phyloP scores from a whole-genome alignment of 2,797 vertebrate genomes.

The Phalloptychus januarius region DNA sequence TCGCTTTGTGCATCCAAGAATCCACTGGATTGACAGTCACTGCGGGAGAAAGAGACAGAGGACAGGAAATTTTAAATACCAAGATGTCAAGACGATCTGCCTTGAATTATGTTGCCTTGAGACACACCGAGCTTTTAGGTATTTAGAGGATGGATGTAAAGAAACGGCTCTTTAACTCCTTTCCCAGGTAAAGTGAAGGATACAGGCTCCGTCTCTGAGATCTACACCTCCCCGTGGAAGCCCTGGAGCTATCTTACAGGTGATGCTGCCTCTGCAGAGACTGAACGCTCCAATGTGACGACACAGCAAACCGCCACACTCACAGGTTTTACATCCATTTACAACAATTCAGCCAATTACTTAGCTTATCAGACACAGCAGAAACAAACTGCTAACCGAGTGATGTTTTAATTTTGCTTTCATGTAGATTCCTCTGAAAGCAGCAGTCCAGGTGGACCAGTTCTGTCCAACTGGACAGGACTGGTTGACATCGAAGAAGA shows the following conservation, averaged over 20 bases:
- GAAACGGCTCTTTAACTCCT: conserved; percentile 30
- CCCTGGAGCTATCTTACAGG: conserved; percentile 79
- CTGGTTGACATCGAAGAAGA: conserved; percentile 77
- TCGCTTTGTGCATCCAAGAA: conserved; percentile 37
- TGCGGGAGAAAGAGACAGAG: conserved; percentile 13
- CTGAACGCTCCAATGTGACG: conserved; percentile 39
- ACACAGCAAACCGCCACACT: conserved; percentile 45
- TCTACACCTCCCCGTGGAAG: conserved; percentile 78
- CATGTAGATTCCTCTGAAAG: conserved; percentile 30
- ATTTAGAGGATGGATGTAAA: conserved; percentile 5
- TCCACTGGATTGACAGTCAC: conserved; percentile 50
- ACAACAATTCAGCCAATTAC: conserved; percentile 7
- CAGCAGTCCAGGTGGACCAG: not conserved
- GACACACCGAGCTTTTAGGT: conserved; percentile 15
- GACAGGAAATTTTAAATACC: conserved; percentile 31
- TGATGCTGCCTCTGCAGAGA: conserved; percentile 51
- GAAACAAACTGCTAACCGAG: not conserved
- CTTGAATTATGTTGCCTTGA: conserved; percentile 10
- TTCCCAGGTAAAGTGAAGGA: conserved; percentile 66
- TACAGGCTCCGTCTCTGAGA: conserved; percentile 65
- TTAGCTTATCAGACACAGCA: not conserved
- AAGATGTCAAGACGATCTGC: conserved; percentile 18
- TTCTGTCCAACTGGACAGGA: conserved; percentile 77
- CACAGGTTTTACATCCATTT: conserved; percentile 61
- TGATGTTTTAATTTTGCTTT: not conserved